A percentile compares a stretch with the other conserved stretches of the same genome.
These are phyloP conservation scores for Ifrita kowaldi DNA, from an alignment of 2,113 vertebrate species.

Conservation along the genomic window DNA sequence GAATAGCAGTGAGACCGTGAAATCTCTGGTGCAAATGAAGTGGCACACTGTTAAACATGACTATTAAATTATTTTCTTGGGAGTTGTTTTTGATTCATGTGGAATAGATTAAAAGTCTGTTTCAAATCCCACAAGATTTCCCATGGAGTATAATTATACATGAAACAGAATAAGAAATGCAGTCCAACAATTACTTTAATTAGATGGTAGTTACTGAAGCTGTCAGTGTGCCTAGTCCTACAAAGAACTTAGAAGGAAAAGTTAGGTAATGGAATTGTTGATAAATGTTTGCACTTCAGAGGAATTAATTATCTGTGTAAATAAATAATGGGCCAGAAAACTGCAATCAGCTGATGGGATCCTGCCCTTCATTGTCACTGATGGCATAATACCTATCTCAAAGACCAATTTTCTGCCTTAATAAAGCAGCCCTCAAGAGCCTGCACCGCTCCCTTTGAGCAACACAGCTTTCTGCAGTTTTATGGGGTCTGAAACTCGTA, in stretches of 20 bases:
- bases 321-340: slow-evolving; percentile 44
- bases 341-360: not conserved
- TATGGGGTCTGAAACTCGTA: not conserved
- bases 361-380: not conserved
- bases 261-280: slow-evolving; percentile 17
- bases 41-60: slow-evolving; percentile 54
- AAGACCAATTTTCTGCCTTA: not conserved
- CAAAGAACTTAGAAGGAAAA: not conserved
- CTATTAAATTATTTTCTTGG: slow-evolving; percentile 71
- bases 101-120: slow-evolving; percentile 71
- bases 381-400: not conserved
- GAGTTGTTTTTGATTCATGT: slow-evolving; percentile 70
- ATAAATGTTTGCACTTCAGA: slow-evolving; percentile 52
- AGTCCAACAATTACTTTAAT: slow-evolving; percentile 74
- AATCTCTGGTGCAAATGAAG: slow-evolving; percentile 29
- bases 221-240: slow-evolving; percentile 29
- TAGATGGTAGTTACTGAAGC: slow-evolving; percentile 63
- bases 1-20: not conserved
- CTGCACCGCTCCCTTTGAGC: not conserved
- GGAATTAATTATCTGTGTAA: slow-evolving; percentile 56
- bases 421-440: not conserved
- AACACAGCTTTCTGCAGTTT: not conserved
- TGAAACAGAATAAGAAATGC: slow-evolving; percentile 69
- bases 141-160: slow-evolving; percentile 70
- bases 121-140: slow-evolving; percentile 67